Evolutionary conservation across 2,113 vertebrate genomes (phyloP), one percentile per base, ranked within the genome.

Genomic region (Riparia riparia): DNA sequence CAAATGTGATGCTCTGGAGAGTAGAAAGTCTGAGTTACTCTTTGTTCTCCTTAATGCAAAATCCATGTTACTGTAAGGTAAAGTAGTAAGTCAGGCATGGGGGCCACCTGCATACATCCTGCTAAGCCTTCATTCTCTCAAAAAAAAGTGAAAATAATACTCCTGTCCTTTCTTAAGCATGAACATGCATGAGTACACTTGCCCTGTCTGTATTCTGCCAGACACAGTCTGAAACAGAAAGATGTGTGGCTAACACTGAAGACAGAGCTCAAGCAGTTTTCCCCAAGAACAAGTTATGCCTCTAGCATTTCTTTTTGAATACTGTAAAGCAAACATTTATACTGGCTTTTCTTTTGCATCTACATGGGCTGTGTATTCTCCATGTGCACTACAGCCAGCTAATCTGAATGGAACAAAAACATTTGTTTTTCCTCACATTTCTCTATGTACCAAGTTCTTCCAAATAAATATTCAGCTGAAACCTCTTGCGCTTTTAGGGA

Each of bases 261-360:
- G 73, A 54, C 41, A 93, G 56, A 78, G 14, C 60, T 91, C 54
- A 74, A 91, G 39, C 41, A 81, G 73, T 63, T 94, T 94, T 74
- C n/a, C 63, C 51, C 41, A 85, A 31, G 66, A 96, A 88, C 41
- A 72, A 89, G 39, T 91, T 83, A 88, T 71, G 79, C 80, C 82
- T 82, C 57, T 84, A 86, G 74, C 63, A 90, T 47, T 89, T 86
- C 82, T 86, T 88, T 58, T 1, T 90, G 69, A 91, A 91, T 79
- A 78, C 49, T 87, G 81, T 47, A 91, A 96, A 80, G 44, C 53
- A 97, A 96, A 96, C 86, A 92, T 96, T 96, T 97, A 91, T 91
- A 73, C 81, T 96, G 91, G 90, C 94, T 94, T 94, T 86, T 84
- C 53, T 93, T 93, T 49, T 83, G 49, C 73, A 68, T 92, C 63